Percentiles rank a stretch among this genome's conserved stretches.
Conservation (phyloP, 1,140 invertebrate species). For the Anadara kagoshimensis region DNA sequence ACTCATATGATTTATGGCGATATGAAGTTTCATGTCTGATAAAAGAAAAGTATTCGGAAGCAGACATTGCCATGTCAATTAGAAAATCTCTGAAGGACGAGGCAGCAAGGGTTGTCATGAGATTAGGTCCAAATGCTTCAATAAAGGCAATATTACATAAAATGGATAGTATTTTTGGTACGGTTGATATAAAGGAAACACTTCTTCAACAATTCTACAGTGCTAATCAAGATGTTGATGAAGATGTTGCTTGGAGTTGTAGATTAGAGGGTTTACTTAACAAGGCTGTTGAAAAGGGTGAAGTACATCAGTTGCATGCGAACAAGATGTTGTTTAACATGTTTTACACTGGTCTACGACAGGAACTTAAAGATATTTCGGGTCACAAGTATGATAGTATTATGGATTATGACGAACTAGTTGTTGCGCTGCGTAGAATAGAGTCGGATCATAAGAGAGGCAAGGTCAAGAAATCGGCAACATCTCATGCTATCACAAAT, state of each 20-base stretch:
- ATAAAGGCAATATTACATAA: conserved; percentile 22
- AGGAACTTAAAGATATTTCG: too few relatives aligned
- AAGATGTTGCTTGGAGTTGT: too few relatives aligned
- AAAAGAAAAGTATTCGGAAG: conserved; percentile 1
- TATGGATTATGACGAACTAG: conserved; percentile 8
- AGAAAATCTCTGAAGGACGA: conserved; percentile 9
- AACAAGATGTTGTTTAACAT: conserved; percentile 14
- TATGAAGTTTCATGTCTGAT: conserved; percentile 9
- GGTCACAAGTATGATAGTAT: conserved; percentile 30
- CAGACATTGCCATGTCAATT: conserved; percentile 2
- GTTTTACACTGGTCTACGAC: too few relatives aligned
- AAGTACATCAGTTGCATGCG: not conserved
- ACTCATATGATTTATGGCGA: conserved; percentile 18
- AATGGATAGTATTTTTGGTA: conserved; percentile 32
- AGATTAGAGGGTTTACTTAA: too few relatives aligned
- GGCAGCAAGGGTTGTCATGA: conserved; percentile 6
- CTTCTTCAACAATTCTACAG: conserved; percentile 35
- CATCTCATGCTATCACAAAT: not conserved
- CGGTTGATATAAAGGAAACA: conserved; percentile 12
- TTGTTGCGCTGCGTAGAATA: not conserved
- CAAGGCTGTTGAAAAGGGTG: conserved; percentile 4
- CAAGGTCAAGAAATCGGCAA: not conserved
- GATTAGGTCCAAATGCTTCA: conserved; percentile 15
- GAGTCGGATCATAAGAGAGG: conserved; percentile 8
- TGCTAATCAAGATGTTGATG: too few relatives aligned